Evolutionary conservation across 2,888 invertebrate species (phyloP), one percentile per base, ranked within the genome.

Genomic region (Lasius platythorax): DNA sequence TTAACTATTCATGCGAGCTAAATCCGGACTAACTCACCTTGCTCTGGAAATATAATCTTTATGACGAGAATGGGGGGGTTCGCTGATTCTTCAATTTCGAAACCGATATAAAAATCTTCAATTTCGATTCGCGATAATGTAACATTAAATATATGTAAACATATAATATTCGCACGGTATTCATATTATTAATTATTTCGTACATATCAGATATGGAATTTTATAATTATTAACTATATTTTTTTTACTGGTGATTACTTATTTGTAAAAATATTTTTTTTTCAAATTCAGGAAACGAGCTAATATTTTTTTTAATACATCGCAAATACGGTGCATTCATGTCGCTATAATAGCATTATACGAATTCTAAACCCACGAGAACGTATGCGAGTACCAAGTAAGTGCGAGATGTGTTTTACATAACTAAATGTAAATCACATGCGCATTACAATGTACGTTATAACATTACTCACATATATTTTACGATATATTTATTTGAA

Each of bases 391-490:
- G 28, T 78, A n/a, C 6, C 70, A 23, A 5, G 37, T 23, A 68
- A 78, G 56, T 58, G 58, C 56, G 58, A 46, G 46, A 30, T 72
- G 33, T 18, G 43, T 43, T 74, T 73, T 46, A 74, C 74, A 30
- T 81, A 81, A 81, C 74, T 74, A 81, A 81, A 79, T 79, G 79
- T 79, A 79, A 79, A 81, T 81, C 37, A 73, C 61, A 79, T 79
- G 74, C 74, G 46, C 79, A 61, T 79, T 33, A 79, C 61, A 33
- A 33, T 43, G 46, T 28, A 12, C 18, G 28, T 73, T 28, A 33
- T 63, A 81, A 73, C 75, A 33, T 79, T 63, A 61, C 46, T 18
- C 23, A 28, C 28, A 58, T 72, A 58, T 58, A 70, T 46, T 70
- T 30, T 23, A 11, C 72, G 12, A 46, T 46, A 46, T 46, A 58